phyloP scores from a whole-genome alignment of 2,888 invertebrate genomes.

The Clepsis dumicolana region DNA sequence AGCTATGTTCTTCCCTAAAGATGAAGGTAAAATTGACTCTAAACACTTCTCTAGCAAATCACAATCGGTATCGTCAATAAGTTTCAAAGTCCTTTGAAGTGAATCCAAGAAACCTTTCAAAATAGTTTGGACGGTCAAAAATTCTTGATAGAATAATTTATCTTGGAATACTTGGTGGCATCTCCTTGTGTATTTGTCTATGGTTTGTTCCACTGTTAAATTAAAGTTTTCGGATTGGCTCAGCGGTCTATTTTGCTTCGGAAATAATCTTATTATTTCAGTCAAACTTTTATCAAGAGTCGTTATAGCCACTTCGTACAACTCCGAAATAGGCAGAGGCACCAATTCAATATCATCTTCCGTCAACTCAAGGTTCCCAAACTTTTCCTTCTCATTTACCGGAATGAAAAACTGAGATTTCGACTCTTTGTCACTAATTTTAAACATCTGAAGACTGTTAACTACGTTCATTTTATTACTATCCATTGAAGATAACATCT shows the following conservation, averaged over 20 bases:
- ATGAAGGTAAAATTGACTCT: constrained; percentile 68
- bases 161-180: constrained; percentile 84
- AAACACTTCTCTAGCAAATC: constrained; percentile 78
- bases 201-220: constrained; percentile 73
- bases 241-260: constrained; percentile 78
- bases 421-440: constrained; percentile 76
- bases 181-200: constrained; percentile 78
- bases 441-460: constrained; percentile 77
- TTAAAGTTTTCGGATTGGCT: constrained; percentile 82
- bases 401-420: constrained; percentile 83
- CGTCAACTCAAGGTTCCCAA: constrained; percentile 73
- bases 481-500: constrained; percentile 73
- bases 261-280: constrained; percentile 75
- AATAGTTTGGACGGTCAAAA: constrained; percentile 71
- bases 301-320: constrained; percentile 65
- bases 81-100: constrained; percentile 61
- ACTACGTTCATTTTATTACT: constrained; percentile 77
- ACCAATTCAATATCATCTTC: constrained; percentile 72
- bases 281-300: constrained; percentile 73
- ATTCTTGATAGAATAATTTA: constrained; percentile 80
- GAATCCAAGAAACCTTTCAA: constrained; percentile 69
- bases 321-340: constrained; percentile 70
- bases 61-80: constrained; percentile 74
- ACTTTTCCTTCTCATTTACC: constrained; percentile 72
- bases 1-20: constrained; percentile 71